A percentile compares a stretch with the other conserved stretches of the same genome.
Evolutionary conservation across 2,113 vertebrate genomes (phyloP).

Genomic region (western clawed frog (Xenopus tropicalis)): DNA sequence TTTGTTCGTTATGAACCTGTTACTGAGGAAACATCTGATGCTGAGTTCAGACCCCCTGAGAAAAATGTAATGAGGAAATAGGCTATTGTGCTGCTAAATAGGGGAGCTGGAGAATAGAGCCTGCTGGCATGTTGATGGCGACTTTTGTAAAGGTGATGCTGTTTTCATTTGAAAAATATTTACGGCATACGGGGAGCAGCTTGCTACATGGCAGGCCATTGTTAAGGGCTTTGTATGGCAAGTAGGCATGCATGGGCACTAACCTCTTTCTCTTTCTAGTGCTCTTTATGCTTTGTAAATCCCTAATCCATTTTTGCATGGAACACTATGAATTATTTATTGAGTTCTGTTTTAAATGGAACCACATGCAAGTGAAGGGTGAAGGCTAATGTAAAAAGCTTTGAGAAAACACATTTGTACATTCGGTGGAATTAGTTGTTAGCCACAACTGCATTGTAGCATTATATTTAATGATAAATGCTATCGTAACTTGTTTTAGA

Average conservation of each 20-base stretch:
- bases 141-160: neutral
- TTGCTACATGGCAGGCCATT: too few species aligned
- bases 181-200: neutral
- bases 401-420: too few species aligned
- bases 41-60: neutral
- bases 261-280: neutral
- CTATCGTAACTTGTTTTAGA: too few species aligned
- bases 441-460: too few species aligned
- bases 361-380: too few species aligned
- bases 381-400: too few species aligned
- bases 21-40: constrained; percentile 6
- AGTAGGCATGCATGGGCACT: neutral
- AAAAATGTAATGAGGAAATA: neutral
- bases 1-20: constrained; percentile 16
- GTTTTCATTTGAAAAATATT: constrained; percentile 2
- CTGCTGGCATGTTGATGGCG: neutral
- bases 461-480: too few species aligned
- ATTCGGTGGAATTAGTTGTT: too few species aligned
- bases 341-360: too few species aligned
- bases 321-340: too few species aligned
- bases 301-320: too few species aligned
- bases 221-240: neutral
- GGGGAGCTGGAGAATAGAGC: neutral
- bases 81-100: neutral
- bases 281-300: too few species aligned